Percentiles rank a stretch among this genome's conserved stretches.
These are phyloP conservation scores for Mimumesa dahlbomi DNA, from an alignment of 2,888 invertebrate genomes.

Conservation along the genomic window DNA sequence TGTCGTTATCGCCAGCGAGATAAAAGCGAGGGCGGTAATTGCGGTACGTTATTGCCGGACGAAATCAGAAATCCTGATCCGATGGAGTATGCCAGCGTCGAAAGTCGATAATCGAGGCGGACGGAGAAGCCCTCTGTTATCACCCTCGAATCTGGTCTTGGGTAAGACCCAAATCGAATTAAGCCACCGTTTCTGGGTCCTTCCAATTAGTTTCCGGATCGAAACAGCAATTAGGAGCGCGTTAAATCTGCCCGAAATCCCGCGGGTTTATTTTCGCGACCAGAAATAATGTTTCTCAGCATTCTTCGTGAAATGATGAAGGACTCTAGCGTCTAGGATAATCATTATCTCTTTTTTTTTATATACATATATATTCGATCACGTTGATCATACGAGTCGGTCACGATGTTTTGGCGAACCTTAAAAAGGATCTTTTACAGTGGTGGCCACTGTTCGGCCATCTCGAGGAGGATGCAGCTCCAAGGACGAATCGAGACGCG, in stretches of 20 bases:
- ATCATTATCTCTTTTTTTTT: too few species aligned
- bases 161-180: slow-evolving; percentile 59
- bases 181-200: slow-evolving; percentile 50
- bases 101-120: slow-evolving; percentile 20
- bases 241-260: not conserved
- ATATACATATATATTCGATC: too few species aligned
- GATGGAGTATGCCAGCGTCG: slow-evolving; percentile 5
- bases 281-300: too few species aligned
- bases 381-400: slow-evolving; percentile 38
- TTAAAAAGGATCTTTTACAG: slow-evolving; percentile 56
- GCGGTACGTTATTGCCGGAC: slow-evolving; percentile 13
- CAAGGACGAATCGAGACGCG: slow-evolving; percentile 58
- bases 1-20: too few species aligned
- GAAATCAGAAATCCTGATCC: slow-evolving; percentile 7
- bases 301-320: too few species aligned
- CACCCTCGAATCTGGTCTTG: slow-evolving; percentile 62
- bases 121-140: slow-evolving; percentile 49
- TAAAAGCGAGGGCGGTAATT: slow-evolving; percentile 5
- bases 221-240: slow-evolving; percentile 53
- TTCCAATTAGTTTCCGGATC: slow-evolving; percentile 58
- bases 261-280: not conserved
- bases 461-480: slow-evolving; percentile 62
- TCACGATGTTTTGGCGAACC: slow-evolving; percentile 9
- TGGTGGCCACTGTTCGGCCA: slow-evolving; percentile 39
- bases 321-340: too few species aligned